phyloP scores from a whole-genome alignment of 1,140 invertebrate species.

The Ganaspis sp. region DNA sequence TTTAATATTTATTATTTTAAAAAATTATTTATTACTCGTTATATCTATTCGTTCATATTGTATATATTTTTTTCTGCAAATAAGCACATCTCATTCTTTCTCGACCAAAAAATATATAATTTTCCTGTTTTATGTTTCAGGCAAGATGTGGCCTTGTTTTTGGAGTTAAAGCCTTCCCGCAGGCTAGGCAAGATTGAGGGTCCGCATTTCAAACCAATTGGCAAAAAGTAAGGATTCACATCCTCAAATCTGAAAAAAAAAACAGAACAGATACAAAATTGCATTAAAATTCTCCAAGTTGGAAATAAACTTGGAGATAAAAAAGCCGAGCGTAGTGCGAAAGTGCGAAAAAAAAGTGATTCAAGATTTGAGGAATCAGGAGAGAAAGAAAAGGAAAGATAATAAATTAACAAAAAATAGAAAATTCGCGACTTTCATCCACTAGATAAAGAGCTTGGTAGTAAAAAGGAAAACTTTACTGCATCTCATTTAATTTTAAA shows the following conservation, averaged over 20 bases:
- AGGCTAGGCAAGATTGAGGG: constrained; percentile 65
- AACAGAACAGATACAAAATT: constrained; percentile 32
- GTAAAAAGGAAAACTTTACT: not conserved
- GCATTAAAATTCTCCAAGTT: constrained; percentile 4
- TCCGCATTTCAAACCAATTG: constrained; percentile 60
- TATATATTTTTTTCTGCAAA: too few species aligned
- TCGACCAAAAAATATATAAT: too few species aligned
- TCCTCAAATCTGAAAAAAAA: constrained; percentile 41
- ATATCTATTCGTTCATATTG: too few species aligned
- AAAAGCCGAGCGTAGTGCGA: constrained; percentile 18
- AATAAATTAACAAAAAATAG: constrained; percentile 23
- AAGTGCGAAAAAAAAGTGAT: constrained; percentile 40
- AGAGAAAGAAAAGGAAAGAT: constrained; percentile 39
- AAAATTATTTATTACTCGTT: too few species aligned
- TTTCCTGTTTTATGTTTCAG: constrained; percentile 56
- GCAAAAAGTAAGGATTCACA: constrained; percentile 71
- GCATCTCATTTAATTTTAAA: constrained; percentile 7
- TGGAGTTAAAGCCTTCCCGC: constrained; percentile 70
- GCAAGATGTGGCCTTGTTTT: constrained; percentile 65
- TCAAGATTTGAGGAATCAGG: constrained; percentile 38
- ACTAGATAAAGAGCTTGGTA: not conserved
- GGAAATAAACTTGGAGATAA: constrained; percentile 26
- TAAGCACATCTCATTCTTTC: too few species aligned
- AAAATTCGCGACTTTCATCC: constrained; percentile 12
- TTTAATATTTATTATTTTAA: too few species aligned